phyloP scores from a whole-genome alignment of 2,113 vertebrate species.

The Colaptes auratus region DNA sequence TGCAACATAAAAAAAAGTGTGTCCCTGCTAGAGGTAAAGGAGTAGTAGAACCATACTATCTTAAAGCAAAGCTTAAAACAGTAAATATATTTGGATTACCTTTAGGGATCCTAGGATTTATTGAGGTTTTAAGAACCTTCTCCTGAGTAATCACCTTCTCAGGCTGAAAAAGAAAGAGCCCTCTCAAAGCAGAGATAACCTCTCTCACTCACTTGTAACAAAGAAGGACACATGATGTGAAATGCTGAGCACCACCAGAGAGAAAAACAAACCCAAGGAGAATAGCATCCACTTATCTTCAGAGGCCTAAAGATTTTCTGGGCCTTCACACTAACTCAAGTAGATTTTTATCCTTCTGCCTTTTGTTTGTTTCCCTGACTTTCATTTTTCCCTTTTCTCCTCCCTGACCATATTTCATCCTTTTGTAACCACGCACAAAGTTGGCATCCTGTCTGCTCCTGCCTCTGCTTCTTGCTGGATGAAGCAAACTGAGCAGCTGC shows the following conservation, averaged over 20 bases:
- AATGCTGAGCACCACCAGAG: neutral
- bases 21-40: neutral
- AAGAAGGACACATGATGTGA: neutral
- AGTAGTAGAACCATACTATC: neutral
- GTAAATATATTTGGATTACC: neutral
- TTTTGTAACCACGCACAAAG: neutral
- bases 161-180: neutral
- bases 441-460: neutral
- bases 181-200: neutral
- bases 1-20: neutral
- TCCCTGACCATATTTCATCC: neutral
- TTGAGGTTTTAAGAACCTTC: neutral
- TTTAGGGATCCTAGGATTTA: neutral
- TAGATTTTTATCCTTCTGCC: neutral
- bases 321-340: neutral
- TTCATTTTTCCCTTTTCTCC: neutral
- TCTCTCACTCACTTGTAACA: neutral
- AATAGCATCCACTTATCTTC: neutral
- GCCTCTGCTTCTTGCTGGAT: neutral
- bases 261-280: constrained; percentile 5
- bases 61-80: neutral
- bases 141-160: neutral
- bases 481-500: neutral
- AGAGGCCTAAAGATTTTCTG: neutral
- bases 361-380: neutral